A percentile compares a stretch with the other conserved stretches of the same genome.
Conservation (phyloP, 1,140 invertebrate species). For the Daktulosphaira vitifoliae region DNA sequence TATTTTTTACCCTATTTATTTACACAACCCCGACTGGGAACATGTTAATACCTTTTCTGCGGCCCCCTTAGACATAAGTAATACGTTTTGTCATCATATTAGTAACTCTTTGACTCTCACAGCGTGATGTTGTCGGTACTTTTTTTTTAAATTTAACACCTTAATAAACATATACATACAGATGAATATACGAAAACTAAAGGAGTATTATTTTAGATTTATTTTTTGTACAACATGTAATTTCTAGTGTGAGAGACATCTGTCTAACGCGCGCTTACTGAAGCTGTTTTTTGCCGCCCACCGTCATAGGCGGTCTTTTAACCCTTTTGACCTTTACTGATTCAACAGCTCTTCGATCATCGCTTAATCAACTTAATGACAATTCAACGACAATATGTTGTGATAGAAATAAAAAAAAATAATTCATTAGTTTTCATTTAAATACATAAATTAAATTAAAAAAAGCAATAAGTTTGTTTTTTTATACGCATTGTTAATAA, state of each 20-base stretch:
- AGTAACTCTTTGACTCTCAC: conserved; percentile 29
- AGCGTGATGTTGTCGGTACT: conserved; percentile 3
- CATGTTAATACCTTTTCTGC: neutral
- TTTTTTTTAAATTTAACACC: neutral
- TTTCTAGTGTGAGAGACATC: conserved; percentile 3
- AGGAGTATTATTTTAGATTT: neutral
- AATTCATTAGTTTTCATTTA: too few species aligned
- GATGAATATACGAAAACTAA: conserved; percentile 17
- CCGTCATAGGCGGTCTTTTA: neutral
- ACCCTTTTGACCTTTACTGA: too few species aligned
- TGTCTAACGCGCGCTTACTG: neutral
- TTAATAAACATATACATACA: conserved; percentile 3
- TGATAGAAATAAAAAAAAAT: too few species aligned
- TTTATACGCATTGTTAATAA: too few species aligned
- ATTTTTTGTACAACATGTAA: neutral
- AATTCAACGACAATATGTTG: too few species aligned
- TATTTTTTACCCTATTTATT: conserved; percentile 15
- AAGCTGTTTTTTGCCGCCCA: conserved; percentile 10
- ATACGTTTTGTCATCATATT: conserved; percentile 16
- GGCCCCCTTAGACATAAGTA: neutral
- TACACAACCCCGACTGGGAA: conserved; percentile 25
- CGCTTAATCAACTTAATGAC: too few species aligned
- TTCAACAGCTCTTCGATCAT: too few species aligned
- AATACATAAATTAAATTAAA: too few species aligned
- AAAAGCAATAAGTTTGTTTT: too few species aligned